Conservation (phyloP, 2,888 invertebrate genomes). For the Agrochola litura region DNA sequence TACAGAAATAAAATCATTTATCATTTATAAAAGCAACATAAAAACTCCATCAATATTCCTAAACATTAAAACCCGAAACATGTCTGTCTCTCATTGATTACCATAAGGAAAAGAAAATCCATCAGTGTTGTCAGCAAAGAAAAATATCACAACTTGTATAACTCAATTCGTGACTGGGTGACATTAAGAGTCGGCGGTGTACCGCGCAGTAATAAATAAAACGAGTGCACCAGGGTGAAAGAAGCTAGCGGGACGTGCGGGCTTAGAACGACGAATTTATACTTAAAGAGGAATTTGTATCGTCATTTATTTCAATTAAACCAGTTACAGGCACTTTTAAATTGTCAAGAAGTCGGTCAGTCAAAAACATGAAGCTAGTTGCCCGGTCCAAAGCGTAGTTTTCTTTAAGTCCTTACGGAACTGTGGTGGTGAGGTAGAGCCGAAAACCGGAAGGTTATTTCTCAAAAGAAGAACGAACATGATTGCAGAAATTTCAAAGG, state of each 20-base stretch:
- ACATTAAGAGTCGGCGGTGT: slow-evolving; percentile 53
- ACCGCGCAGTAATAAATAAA: slow-evolving; percentile 58
- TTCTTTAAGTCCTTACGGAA: neutral
- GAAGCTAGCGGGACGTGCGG: slow-evolving; percentile 41
- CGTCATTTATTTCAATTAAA: neutral
- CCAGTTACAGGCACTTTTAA: neutral
- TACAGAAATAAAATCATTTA: neutral
- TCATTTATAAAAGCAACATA: neutral
- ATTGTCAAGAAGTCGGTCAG: neutral
- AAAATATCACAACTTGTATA: slow-evolving; percentile 58
- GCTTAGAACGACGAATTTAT: slow-evolving; percentile 31
- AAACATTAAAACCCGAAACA: slow-evolving; percentile 34
- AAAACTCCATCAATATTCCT: slow-evolving; percentile 17
- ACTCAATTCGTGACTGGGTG: slow-evolving; percentile 60
- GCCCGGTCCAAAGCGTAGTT: neutral
- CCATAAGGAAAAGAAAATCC: slow-evolving; percentile 50
- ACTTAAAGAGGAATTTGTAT: neutral
- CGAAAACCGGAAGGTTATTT: neutral
- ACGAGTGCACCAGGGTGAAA: slow-evolving; percentile 49
- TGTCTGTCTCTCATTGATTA: slow-evolving; percentile 53
- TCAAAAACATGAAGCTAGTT: neutral
- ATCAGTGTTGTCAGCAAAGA: slow-evolving; percentile 50
- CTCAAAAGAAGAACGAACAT: neutral
- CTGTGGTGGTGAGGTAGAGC: neutral
- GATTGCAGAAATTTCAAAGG: neutral